Percentiles rank a stretch among this genome's conserved stretches.
Conservation (phyloP, 2,113 vertebrate species). For the Willisornis vidua region DNA sequence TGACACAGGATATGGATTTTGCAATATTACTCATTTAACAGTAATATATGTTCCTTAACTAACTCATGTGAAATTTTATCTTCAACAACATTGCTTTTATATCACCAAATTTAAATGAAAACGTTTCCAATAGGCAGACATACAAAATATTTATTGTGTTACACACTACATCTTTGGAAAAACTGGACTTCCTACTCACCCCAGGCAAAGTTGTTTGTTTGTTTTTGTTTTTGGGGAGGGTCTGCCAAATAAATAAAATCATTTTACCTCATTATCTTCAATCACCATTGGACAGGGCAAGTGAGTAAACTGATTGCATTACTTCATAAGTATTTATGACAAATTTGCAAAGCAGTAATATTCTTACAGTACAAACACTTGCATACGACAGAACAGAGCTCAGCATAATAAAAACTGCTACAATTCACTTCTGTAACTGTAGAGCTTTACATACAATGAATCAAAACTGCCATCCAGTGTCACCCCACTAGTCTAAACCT, state of each 20-base stretch:
- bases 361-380: conserved; percentile 56
- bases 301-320: conserved; percentile 65
- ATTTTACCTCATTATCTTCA: conserved; percentile 73
- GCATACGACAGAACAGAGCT: conserved; percentile 23
- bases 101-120: conserved; percentile 58
- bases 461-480: not conserved
- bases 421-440: not conserved
- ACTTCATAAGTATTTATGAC: conserved; percentile 48
- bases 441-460: conserved; percentile 11
- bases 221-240: conserved; percentile 68
- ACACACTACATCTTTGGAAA: conserved; percentile 68
- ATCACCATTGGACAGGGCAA: conserved; percentile 65
- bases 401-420: not conserved
- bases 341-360: conserved; percentile 53
- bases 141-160: conserved; percentile 66
- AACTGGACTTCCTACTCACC: conserved; percentile 70
- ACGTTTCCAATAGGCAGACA: conserved; percentile 63
- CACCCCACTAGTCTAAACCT: not conserved
- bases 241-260: conserved; percentile 72
- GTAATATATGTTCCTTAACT: not conserved
- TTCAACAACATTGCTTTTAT: conserved; percentile 43
- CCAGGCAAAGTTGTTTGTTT: conserved; percentile 71
- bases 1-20: not conserved
- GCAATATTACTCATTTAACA: not conserved
- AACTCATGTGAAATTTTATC: not conserved